phyloP scores from a whole-genome alignment of 2,797 vertebrate species.

The Pachyuromys duprasi region DNA sequence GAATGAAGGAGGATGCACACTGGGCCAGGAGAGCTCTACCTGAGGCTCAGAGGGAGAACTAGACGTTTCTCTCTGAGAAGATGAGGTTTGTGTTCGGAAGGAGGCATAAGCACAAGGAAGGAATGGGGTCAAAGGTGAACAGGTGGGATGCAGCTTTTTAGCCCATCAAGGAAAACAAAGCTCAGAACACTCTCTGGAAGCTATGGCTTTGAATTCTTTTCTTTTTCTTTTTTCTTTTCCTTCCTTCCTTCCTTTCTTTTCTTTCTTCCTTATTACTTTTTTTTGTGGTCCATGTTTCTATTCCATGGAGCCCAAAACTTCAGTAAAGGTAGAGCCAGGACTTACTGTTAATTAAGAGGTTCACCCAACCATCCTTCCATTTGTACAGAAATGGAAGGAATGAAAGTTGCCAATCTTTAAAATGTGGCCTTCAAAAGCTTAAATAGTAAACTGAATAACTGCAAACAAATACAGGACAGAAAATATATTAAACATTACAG shows the following conservation, averaged over 20 bases:
- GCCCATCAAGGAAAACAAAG: background rate
- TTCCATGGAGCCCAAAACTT: background rate
- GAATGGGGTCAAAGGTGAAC: background rate
- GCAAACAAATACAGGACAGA: background rate
- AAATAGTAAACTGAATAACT: background rate
- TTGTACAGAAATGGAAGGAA: background rate
- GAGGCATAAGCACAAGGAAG: background rate
- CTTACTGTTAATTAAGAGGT: background rate
- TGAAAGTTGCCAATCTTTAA: background rate
- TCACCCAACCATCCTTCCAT: background rate
- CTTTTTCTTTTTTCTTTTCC: background rate
- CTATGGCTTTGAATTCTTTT: background rate
- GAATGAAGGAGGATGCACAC: background rate
- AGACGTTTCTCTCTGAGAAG: background rate
- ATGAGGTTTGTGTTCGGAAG: background rate
- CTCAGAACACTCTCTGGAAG: background rate
- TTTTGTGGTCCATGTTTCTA: background rate
- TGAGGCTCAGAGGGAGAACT: background rate
- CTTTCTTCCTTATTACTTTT: no score
- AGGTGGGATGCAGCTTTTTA: background rate
- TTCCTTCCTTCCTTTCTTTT: background rate
- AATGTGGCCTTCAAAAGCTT: background rate
- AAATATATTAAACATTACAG: background rate
- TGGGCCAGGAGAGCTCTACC: background rate
- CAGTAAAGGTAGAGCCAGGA: background rate